Percentiles rank a stretch among this genome's conserved stretches.
Evolutionary conservation across 2,113 vertebrate genomes (phyloP).

Genomic region (Crotophaga sulcirostris): DNA sequence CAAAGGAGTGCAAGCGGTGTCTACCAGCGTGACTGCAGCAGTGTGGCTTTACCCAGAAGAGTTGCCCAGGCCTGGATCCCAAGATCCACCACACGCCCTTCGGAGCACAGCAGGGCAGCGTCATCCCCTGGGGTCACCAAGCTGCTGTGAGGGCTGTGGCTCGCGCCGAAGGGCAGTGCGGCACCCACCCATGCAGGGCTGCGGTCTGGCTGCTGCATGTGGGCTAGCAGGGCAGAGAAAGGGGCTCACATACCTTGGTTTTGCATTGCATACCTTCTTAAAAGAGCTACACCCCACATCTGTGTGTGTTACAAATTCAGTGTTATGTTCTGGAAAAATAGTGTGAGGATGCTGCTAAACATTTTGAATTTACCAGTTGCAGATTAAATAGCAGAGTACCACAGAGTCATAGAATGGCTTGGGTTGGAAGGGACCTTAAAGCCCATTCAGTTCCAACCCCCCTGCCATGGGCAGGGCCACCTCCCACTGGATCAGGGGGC

Average conservation of each 20-base stretch:
- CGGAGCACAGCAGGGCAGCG: neutral
- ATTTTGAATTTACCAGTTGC: neutral
- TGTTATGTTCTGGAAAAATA: neutral
- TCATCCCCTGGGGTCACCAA: neutral
- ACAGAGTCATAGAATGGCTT: no score
- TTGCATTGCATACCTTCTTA: neutral
- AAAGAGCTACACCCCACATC: neutral
- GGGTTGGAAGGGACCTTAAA: no score
- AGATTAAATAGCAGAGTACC: neutral
- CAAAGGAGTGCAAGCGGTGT: neutral
- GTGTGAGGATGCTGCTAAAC: neutral
- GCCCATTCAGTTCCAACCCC: no score
- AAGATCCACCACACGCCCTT: rapidly evolving
- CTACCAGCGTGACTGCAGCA: neutral
- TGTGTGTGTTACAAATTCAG: neutral
- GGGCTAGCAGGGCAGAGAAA: neutral
- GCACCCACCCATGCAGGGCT: neutral
- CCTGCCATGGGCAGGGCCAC: no score
- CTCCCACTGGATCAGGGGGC: no score
- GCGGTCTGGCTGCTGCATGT: neutral
- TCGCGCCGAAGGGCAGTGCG: neutral
- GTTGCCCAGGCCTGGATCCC: neutral
- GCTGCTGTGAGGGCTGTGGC: neutral
- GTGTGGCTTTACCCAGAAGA: neutral
- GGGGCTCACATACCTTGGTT: neutral